Conservation (phyloP, 2,888 invertebrate genomes). For the Dolomedes plantarius region DNA sequence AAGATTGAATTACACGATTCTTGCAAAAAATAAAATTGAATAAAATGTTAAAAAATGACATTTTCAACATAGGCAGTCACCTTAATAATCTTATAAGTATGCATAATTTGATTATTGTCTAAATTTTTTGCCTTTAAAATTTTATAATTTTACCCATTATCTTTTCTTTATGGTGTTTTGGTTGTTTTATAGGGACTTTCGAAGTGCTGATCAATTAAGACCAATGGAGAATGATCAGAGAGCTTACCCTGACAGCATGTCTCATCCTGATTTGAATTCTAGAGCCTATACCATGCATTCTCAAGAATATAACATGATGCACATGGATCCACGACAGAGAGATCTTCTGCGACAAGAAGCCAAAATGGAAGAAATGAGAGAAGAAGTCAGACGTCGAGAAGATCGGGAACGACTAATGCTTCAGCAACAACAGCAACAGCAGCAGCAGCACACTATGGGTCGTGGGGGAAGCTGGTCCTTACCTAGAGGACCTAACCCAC, state of each 20-base stretch:
- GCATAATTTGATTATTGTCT: too few species aligned
- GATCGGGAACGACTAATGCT: slow-evolving; percentile 73
- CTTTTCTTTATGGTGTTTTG: too few species aligned
- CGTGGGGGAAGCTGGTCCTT: slow-evolving; percentile 49
- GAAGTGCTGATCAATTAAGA: slow-evolving; percentile 52
- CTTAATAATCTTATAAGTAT: too few species aligned
- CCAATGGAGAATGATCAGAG: slow-evolving; percentile 41
- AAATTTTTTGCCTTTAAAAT: too few species aligned
- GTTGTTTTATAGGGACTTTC: slow-evolving; percentile 43
- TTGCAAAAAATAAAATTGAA: too few species aligned
- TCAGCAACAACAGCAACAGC: slow-evolving; percentile 70
- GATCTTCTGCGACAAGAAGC: slow-evolving; percentile 76
- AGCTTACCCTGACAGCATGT: slow-evolving; percentile 36
- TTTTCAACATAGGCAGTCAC: too few species aligned
- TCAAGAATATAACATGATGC: slow-evolving; percentile 62
- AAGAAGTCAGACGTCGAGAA: slow-evolving; percentile 83
- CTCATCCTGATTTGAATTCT: slow-evolving; percentile 47
- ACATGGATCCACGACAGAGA: slow-evolving; percentile 70
- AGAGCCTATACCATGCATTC: slow-evolving; percentile 30
- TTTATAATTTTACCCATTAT: too few species aligned
- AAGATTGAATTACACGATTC: too few species aligned
- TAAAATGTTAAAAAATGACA: too few species aligned
- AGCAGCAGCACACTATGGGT: slow-evolving; percentile 48
- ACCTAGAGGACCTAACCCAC: slow-evolving; percentile 57
- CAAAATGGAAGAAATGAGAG: slow-evolving; percentile 83